phyloP scores from a whole-genome alignment of 2,888 invertebrate genomes.

The Rotaria socialis region DNA sequence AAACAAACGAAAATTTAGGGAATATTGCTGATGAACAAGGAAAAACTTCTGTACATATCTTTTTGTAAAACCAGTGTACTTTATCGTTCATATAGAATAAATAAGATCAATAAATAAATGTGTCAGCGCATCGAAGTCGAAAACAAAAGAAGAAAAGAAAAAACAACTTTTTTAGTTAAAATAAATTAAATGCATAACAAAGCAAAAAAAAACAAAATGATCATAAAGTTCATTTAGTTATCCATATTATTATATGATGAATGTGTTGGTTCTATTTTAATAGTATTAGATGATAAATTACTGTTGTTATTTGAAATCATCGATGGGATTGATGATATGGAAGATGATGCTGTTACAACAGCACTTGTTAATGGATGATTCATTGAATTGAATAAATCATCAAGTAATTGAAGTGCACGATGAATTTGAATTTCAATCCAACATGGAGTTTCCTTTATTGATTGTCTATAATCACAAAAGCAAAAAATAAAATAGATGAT shows the following conservation, averaged over 20 bases:
- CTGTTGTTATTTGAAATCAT: not conserved
- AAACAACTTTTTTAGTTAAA: not conserved
- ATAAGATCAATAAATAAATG: not conserved
- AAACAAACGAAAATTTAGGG: not conserved
- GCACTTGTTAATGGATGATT: conserved; percentile 3
- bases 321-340: not conserved
- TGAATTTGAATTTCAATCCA: conserved; percentile 62
- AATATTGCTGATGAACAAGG: not conserved
- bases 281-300: not conserved
- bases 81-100: not conserved
- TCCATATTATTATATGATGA: not conserved
- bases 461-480: conserved; percentile 88
- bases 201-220: not conserved
- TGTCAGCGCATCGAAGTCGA: not conserved
- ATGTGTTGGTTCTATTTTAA: not conserved
- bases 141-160: not conserved
- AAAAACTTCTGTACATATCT: not conserved
- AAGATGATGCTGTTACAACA: not conserved
- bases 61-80: not conserved
- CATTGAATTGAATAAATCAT: conserved; percentile 42
- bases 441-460: conserved; percentile 91
- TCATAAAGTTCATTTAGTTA: not conserved
- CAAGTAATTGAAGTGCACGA: conserved; percentile 48
- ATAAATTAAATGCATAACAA: conserved; percentile 6
- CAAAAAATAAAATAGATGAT: conserved; percentile 56